Percentiles rank a stretch among this genome's conserved stretches.
Conservation (phyloP, 2,888 invertebrate species). For the Metopia argyrocephala region DNA sequence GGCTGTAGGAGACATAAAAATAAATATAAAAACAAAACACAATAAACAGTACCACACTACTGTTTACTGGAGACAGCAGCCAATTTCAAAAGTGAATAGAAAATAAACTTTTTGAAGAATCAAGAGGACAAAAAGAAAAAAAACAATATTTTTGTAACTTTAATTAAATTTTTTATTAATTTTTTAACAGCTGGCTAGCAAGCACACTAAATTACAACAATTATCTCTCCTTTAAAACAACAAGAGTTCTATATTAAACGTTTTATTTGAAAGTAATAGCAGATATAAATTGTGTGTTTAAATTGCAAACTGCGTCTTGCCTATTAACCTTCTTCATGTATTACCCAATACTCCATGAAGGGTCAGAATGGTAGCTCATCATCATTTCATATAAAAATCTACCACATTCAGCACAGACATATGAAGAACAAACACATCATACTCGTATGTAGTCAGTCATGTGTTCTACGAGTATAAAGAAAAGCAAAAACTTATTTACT, state of each 20-base stretch:
- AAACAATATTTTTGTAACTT: conserved; percentile 21
- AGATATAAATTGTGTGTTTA: no score
- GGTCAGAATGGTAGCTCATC: conserved; percentile 29
- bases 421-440: not conserved
- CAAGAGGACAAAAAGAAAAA: no score
- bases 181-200: not conserved
- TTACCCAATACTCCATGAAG: no score
- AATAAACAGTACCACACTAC: conserved; percentile 10
- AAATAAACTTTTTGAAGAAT: not conserved
- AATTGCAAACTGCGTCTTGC: no score
- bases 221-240: no score
- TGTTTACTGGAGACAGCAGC: conserved; percentile 34
- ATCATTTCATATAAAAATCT: not conserved
- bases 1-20: conserved; percentile 19
- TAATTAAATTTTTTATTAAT: conserved; percentile 11
- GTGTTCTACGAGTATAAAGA: conserved; percentile 12
- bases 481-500: conserved; percentile 38
- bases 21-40: not conserved
- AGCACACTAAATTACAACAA: no score
- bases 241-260: not conserved
- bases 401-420: not conserved
- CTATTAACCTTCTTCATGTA: no score
- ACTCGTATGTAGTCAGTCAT: no score
- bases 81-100: conserved; percentile 16
- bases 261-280: no score